Conservation (phyloP, 2,888 invertebrate species). For the Eristalis intricaria region DNA sequence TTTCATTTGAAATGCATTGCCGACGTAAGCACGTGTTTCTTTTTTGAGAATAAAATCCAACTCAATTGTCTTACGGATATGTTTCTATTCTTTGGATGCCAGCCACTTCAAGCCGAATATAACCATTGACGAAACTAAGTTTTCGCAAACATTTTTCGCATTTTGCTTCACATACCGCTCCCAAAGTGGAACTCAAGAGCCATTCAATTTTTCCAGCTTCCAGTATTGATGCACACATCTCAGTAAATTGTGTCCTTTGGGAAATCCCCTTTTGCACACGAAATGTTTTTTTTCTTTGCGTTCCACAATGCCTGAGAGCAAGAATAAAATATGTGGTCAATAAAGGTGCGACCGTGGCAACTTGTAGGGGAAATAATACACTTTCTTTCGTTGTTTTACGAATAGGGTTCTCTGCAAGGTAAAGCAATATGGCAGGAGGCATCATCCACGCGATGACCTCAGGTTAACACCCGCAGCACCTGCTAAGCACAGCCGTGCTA, state of each 20-base stretch:
- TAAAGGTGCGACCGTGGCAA: conserved; percentile 51
- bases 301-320: not conserved
- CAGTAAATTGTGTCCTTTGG: conserved; percentile 12
- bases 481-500: conserved; percentile 35
- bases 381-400: conserved; percentile 42
- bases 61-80: conserved; percentile 1
- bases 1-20: not conserved
- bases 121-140: conserved; percentile 15
- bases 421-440: conserved; percentile 31
- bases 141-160: conserved; percentile 16
- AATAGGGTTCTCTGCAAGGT: conserved; percentile 16
- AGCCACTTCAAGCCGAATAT: conserved; percentile 2
- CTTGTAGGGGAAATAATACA: conserved; percentile 52
- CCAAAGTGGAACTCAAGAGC: conserved; percentile 38
- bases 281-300: conserved; percentile 9
- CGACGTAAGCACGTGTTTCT: not conserved
- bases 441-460: conserved; percentile 3
- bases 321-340: conserved; percentile 59
- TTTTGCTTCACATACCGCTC: conserved; percentile 24
- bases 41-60: not conserved
- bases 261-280: not conserved
- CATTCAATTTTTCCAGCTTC: conserved; percentile 47
- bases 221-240: conserved; percentile 3
- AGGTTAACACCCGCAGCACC: conserved; percentile 35
- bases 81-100: not conserved